Evolutionary conservation across 2,888 invertebrate species (phyloP).

Genomic region (Malachius bipustulatus): DNA sequence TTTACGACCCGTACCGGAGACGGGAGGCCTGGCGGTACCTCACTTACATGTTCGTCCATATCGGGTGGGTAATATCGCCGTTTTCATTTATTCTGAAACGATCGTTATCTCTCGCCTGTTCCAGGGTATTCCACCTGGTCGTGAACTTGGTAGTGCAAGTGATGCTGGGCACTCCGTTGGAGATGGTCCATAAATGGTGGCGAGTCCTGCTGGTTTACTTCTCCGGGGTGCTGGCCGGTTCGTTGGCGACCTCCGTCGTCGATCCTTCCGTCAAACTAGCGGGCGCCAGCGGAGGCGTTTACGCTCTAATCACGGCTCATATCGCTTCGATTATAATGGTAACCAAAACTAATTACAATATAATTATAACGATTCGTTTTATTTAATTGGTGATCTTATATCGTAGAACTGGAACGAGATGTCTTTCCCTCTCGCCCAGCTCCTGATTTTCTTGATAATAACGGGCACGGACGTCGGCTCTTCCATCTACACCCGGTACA

Average conservation of each 20-base stretch:
- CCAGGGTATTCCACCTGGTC: constrained; percentile 71
- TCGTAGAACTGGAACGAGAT: constrained; percentile 92
- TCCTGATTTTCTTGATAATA: constrained; percentile 70
- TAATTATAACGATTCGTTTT: background rate
- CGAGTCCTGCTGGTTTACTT: constrained; percentile 73
- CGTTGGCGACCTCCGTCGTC: constrained; percentile 67
- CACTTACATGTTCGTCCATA: constrained; percentile 94
- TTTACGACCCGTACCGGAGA: constrained; percentile 78
- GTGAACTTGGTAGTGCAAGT: constrained; percentile 88
- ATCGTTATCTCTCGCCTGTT: no score
- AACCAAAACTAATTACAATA: constrained; percentile 21
- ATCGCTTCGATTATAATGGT: constrained; percentile 85
- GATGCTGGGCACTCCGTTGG: constrained; percentile 84
- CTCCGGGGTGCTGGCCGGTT: constrained; percentile 76
- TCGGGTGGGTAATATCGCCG: constrained; percentile 54
- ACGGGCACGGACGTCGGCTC: constrained; percentile 77
- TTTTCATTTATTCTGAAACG: constrained; percentile 3
- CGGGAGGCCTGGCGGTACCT: constrained; percentile 87
- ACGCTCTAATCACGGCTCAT: constrained; percentile 87
- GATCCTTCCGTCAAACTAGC: constrained; percentile 73
- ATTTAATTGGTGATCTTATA: background rate
- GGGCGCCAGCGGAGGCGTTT: constrained; percentile 92
- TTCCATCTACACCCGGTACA: constrained; percentile 81
- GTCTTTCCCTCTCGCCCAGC: constrained; percentile 81
- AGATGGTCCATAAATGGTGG: constrained; percentile 96